Evolutionary conservation across 2,888 invertebrate species (phyloP), one percentile per base, ranked within the genome.

Genomic region (Julus scanicus): DNA sequence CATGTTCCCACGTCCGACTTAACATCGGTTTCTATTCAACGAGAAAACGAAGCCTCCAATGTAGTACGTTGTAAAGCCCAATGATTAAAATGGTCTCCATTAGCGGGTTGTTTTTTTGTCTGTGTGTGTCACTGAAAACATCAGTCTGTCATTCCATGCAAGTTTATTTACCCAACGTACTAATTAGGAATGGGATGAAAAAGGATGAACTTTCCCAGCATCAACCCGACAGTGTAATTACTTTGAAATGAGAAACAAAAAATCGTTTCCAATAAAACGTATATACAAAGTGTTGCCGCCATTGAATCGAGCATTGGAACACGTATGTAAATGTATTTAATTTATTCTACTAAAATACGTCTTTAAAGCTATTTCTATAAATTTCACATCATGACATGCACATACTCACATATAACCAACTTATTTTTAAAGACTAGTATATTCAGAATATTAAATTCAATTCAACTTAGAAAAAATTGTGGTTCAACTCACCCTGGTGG

Each of bases 111-210:
- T 44, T 44, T 44, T 44, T 44, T 44, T 44, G 5, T 44, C 0
- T 44, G 5, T 44, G 5, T 9, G 29, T 71, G 71, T 20, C 71
- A 71, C 71, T 71, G 71, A 29, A 29, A 71, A 71, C 71, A 71
- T 71, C 71, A 71, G 71, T 71, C 71, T 71, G 71, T 71, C 71
- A 71, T 29, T 71, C 71, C 71, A 29, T 29, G 71, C 71, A 71
- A 71, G 71, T 71, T 71, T 71, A 71, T 71, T 71, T 29, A 71
- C 71, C 71, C 20, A 71, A 71, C 71, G 71, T 71, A 71, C 71
- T 71, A 71, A 71, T 71, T 71, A 71, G 71, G 71, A 29, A 9
- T 71, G 71, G 71, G 71, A 71, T 71, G 71, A 71, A 71, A 9
- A 71, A 63, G 63, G 63, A 63, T 63, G 63, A 63, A 63, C 63